Evolutionary conservation across 2,888 invertebrate species (phyloP), one percentile per base, ranked within the genome.

Genomic region (Hipparchia semele): DNA sequence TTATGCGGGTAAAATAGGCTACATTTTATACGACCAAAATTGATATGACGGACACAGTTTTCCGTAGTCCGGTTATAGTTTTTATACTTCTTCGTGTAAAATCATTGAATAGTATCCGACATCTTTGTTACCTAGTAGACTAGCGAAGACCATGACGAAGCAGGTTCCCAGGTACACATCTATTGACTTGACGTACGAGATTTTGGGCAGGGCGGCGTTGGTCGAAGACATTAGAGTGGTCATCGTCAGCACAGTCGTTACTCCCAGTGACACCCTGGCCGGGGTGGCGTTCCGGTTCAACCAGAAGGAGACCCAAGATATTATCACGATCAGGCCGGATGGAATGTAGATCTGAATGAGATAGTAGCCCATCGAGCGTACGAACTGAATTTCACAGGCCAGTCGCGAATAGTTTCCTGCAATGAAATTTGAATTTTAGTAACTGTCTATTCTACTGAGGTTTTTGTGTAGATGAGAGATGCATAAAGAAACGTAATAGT

Each of bases 81-180:
- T 39, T 39, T 39, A 39, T 5, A 39, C 39, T 39, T 39, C 5
- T 39, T 39, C 39, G 6, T 13, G n/a, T 13, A 13, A 2, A 56
- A 56, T 56, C 7, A 7, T 56, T 56, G 6, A 56, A 56, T 56
- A n/a, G 13, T 8, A 23, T 65, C 13, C 53, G 7, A 65, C 33
- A 53, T 51, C 65, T 65, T 53, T 75, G 79, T 96, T 95, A 98
- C 98, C 98, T 95, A 99, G 95, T 87, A 99, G 95, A 91, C 98
- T 98, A 84, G 99, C 99, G 95, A 99, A 99, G 90, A 99, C 99
- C 99, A 99, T 99, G 88, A 99, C 98, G 97, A 99, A 99, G 95
- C 98, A 99, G 88, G 98, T 98, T 88, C 98, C 98, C 94, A 99
- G 95, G 94, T 98, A 99, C 84, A 99, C 98, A 94, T 99, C 99